phyloP scores from a whole-genome alignment of 1,140 invertebrate species.

The Drosophila murphyi region DNA sequence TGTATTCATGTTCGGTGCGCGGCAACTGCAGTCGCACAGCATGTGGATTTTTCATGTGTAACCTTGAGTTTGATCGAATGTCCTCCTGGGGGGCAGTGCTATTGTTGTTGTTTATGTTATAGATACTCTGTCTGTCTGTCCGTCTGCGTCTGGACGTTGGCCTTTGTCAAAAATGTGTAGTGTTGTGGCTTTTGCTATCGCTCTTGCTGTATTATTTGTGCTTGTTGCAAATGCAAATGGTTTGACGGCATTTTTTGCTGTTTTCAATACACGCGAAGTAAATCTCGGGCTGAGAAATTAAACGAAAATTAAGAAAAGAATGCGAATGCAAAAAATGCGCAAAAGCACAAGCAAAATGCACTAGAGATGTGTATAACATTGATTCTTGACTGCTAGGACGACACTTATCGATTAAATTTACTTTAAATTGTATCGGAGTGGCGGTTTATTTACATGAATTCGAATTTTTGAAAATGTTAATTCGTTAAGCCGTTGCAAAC shows the following conservation, averaged over 20 bases:
- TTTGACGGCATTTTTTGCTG: slow-evolving; percentile 12
- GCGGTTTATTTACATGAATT: not conserved
- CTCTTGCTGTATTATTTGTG: not conserved
- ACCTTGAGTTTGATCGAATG: slow-evolving; percentile 49
- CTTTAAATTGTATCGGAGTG: not conserved
- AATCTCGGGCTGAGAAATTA: slow-evolving; percentile 29
- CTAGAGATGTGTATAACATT: slow-evolving; percentile 36
- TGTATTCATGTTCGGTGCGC: slow-evolving; percentile 11
- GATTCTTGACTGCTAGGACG: not conserved
- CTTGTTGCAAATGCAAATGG: not conserved
- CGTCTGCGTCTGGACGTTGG: slow-evolving; percentile 8
- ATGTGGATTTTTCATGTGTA: slow-evolving; percentile 29
- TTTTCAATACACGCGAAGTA: slow-evolving; percentile 16
- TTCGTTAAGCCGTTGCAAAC: no score
- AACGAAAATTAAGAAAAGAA: slow-evolving; percentile 45
- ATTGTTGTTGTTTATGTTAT: slow-evolving; percentile 71
- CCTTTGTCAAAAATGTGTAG: slow-evolving; percentile 2
- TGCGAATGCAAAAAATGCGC: slow-evolving; percentile 48
- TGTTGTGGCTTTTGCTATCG: slow-evolving; percentile 6
- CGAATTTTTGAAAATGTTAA: no score
- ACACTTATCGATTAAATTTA: slow-evolving; percentile 3
- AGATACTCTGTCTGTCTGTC: slow-evolving; percentile 39
- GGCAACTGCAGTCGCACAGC: slow-evolving; percentile 19
- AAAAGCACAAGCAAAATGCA: slow-evolving; percentile 48
- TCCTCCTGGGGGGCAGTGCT: slow-evolving; percentile 42